phyloP scores from a whole-genome alignment of 2,888 invertebrate genomes.

The Belgica antarctica region DNA sequence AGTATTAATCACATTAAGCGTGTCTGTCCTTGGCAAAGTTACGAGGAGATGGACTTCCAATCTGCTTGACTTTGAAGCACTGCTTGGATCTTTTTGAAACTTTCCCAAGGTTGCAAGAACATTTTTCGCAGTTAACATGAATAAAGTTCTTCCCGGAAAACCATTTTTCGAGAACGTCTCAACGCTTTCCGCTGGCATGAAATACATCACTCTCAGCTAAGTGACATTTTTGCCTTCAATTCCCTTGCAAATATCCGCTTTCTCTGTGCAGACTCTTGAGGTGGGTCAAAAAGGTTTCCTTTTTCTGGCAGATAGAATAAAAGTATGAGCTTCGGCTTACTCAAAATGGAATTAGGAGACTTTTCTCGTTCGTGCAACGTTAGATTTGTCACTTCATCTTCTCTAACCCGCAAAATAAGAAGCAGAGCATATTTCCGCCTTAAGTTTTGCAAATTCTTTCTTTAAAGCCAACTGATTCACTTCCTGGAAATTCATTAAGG shows the following conservation, averaged over 20 bases:
- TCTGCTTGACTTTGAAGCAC: too few relatives aligned
- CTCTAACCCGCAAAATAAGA: background rate
- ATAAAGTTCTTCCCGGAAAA: background rate
- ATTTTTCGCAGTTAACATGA: background rate
- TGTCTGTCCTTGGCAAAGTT: background rate
- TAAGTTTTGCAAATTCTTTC: too few relatives aligned
- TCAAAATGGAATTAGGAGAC: background rate
- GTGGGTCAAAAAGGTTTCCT: constrained; percentile 13
- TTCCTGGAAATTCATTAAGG: too few relatives aligned
- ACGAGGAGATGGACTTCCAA: background rate
- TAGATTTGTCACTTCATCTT: constrained; percentile 2
- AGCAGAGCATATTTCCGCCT: too few relatives aligned
- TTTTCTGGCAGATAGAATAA: background rate
- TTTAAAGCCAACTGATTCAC: too few relatives aligned
- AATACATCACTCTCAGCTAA: background rate
- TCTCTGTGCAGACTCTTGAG: constrained; percentile 1
- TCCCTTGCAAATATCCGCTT: background rate
- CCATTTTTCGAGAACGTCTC: background rate
- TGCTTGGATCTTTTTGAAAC: too few relatives aligned
- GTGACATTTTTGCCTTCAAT: background rate
- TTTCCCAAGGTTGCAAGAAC: background rate
- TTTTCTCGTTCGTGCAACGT: background rate
- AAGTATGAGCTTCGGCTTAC: background rate
- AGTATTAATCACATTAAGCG: constrained; percentile 5
- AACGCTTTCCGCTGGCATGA: background rate